phyloP scores from a whole-genome alignment of 1,140 invertebrate genomes.

The Plectrocnemia conspersa region DNA sequence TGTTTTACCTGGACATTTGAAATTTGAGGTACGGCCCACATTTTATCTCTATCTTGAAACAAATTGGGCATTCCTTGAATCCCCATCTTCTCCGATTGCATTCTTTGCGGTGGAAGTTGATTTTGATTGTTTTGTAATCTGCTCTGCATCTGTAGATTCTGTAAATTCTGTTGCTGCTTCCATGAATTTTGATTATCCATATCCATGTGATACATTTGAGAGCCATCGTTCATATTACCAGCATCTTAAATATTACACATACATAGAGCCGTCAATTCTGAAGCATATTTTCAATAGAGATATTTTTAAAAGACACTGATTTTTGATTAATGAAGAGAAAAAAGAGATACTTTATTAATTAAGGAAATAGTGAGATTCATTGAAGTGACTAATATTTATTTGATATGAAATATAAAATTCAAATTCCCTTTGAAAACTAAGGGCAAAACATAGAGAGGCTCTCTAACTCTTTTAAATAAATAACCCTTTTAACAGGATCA shows the following conservation, averaged over 20 bases:
- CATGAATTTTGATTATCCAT: constrained; percentile 26
- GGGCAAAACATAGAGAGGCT: no score
- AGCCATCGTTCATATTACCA: constrained; percentile 25
- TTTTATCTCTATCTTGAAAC: constrained; percentile 34
- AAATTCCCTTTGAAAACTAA: no score
- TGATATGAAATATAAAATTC: constrained; percentile 14
- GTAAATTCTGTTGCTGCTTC: constrained; percentile 27
- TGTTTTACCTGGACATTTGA: constrained; percentile 24
- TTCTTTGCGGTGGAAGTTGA: constrained; percentile 17
- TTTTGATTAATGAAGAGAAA: no score
- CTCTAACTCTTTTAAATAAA: no score
- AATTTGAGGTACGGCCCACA: constrained; percentile 33
- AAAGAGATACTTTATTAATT: no score
- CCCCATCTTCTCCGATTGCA: constrained; percentile 24
- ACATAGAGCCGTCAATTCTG: no score
- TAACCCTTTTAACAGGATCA: no score
- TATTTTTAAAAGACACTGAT: no score
- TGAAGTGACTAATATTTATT: no score
- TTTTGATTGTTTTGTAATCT: constrained; percentile 26
- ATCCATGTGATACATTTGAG: constrained; percentile 31
- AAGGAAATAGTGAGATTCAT: no score
- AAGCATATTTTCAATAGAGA: no score
- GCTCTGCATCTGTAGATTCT: constrained; percentile 19
- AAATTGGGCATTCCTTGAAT: constrained; percentile 29
- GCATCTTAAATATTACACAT: no score